Evolutionary conservation across 2,888 invertebrate species (phyloP).

Genomic region (Schizotus pectinicornis): DNA sequence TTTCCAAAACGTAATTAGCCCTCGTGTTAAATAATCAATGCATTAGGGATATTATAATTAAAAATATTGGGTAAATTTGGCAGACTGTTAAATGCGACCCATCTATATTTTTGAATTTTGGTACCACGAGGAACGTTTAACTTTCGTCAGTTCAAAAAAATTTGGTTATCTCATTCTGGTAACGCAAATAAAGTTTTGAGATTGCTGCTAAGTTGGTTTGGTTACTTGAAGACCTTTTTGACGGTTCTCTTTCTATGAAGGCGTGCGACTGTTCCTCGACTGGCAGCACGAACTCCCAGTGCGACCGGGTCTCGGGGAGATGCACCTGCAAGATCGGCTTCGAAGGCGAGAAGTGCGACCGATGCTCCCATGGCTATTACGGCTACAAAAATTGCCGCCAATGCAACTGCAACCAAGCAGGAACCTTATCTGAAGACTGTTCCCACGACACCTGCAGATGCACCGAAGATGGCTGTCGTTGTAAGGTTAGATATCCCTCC

Average conservation of each 20-base stretch:
- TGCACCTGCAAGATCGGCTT: slow-evolving; percentile 81
- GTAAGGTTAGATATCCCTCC: slow-evolving; percentile 69
- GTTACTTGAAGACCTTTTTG: not conserved
- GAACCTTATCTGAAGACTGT: slow-evolving; percentile 62
- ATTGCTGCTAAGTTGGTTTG: not conserved
- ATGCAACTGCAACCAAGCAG: slow-evolving; percentile 82
- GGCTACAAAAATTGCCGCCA: slow-evolving; percentile 87
- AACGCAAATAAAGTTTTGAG: not conserved
- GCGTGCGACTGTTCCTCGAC: slow-evolving; percentile 76
- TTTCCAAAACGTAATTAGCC: too few species aligned
- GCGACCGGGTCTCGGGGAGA: slow-evolving; percentile 70
- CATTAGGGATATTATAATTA: too few species aligned
- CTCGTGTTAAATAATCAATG: too few species aligned
- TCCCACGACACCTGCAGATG: slow-evolving; percentile 71
- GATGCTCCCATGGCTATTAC: slow-evolving; percentile 85
- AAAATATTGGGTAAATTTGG: too few species aligned
- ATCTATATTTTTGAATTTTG: too few species aligned
- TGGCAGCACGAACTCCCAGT: slow-evolving; percentile 73
- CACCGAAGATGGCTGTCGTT: slow-evolving; percentile 84
- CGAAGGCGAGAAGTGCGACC: slow-evolving; percentile 77
- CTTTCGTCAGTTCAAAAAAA: too few species aligned
- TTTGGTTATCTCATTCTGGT: too few species aligned
- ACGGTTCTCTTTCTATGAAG: slow-evolving; percentile 41
- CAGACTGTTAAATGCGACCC: too few species aligned
- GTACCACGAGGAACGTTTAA: too few species aligned